Evolutionary conservation across 2,888 invertebrate species (phyloP).

Genomic region (Amblyjoppa fuscipennis): DNA sequence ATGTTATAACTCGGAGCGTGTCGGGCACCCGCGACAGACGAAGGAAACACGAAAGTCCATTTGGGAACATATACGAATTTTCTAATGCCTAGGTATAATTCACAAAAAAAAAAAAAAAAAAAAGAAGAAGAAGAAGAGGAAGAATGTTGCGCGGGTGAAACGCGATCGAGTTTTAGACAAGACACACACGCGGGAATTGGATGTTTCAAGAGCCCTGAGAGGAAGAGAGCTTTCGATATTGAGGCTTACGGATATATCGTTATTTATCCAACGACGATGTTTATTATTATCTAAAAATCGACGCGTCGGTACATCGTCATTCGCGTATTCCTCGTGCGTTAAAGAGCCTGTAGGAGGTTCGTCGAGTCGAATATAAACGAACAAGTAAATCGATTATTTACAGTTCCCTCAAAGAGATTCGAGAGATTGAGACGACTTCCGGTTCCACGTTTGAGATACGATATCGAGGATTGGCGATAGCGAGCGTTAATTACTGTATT

Average conservation of each 20-base stretch:
- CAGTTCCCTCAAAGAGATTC: not conserved
- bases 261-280: conserved; percentile 5
- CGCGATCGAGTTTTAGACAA: conserved; percentile 47
- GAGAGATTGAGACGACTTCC: not conserved
- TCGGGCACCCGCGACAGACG: conserved; percentile 49
- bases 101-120: conserved; percentile 23
- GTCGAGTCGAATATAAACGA: conserved; percentile 6
- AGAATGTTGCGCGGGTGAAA: conserved; percentile 41
- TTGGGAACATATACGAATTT: conserved; percentile 67
- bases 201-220: conserved; percentile 7
- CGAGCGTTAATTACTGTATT: conserved; percentile 30
- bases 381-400: not conserved
- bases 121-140: not conserved
- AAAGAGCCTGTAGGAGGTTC: not conserved
- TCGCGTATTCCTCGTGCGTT: not conserved
- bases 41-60: conserved; percentile 67
- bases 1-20: conserved; percentile 32
- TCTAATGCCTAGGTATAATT: conserved; percentile 66
- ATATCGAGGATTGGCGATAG: conserved; percentile 33
- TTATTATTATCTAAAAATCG: not conserved
- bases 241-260: conserved; percentile 14
- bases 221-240: conserved; percentile 15
- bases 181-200: not conserved
- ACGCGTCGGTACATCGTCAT: not conserved
- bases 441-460: conserved; percentile 6